Conservation (phyloP, 2,113 vertebrate species). For the Pelusios castaneus region DNA sequence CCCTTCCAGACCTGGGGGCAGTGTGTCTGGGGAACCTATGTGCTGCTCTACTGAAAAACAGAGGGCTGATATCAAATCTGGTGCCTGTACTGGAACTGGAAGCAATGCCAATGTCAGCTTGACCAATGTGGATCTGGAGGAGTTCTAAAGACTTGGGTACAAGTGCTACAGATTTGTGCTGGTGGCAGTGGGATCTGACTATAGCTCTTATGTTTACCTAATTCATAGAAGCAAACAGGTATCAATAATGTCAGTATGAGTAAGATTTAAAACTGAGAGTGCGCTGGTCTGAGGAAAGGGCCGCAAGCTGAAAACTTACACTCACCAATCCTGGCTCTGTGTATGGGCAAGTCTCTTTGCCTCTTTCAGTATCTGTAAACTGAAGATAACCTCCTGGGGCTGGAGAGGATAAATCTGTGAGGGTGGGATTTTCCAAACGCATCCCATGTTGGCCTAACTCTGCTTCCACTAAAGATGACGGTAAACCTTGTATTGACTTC, state of each 20-base stretch:
- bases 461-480: not conserved
- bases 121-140: not conserved
- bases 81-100: not conserved
- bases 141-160: not conserved
- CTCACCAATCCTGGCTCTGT: not conserved
- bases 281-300: not conserved
- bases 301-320: fast-evolving
- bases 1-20: no score
- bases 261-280: not conserved
- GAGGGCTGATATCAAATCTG: no score
- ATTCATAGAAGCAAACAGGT: not conserved
- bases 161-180: not conserved
- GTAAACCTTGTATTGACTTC: not conserved
- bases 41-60: not conserved
- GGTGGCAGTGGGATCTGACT: not conserved
- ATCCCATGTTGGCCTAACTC: not conserved
- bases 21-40: not conserved
- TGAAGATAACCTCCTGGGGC: not conserved
- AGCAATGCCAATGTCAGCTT: not conserved
- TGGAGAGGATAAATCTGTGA: not conserved
- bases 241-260: not conserved
- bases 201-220: not conserved
- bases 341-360: not conserved
- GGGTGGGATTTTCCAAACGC: not conserved
- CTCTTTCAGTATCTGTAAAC: not conserved